Conservation (phyloP, 2,113 vertebrate species). For the Vidua chalybeata region DNA sequence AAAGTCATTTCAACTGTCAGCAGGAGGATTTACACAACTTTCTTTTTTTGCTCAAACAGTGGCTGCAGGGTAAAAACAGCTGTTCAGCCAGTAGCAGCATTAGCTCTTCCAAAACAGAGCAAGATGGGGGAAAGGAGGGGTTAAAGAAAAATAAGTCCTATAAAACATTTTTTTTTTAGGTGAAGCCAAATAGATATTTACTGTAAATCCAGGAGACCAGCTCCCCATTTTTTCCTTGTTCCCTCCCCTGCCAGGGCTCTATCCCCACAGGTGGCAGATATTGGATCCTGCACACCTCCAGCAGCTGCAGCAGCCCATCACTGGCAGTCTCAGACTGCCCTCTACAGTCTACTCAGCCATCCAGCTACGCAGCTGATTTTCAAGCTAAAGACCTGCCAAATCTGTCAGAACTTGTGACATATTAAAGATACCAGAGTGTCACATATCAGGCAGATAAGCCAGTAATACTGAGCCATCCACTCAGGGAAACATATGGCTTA, state of each 20-base stretch:
- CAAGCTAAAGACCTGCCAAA: constrained; percentile 57
- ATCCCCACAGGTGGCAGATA: constrained; percentile 62
- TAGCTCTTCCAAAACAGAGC: constrained; percentile 21
- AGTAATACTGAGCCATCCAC: not conserved
- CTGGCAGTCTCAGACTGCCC: constrained; percentile 85
- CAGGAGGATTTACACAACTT: constrained; percentile 41
- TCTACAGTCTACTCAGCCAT: constrained; percentile 75
- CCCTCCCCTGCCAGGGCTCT: not conserved
- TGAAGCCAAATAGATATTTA: constrained; percentile 50
- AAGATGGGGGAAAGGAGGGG: not conserved
- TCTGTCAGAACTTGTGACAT: constrained; percentile 36
- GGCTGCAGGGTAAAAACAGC: constrained; percentile 27
- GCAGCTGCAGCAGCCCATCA: not conserved
- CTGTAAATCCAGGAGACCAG: constrained; percentile 34
- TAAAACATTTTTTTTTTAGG: constrained; percentile 53
- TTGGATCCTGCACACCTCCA: not conserved
- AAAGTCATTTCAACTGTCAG: constrained; percentile 48
- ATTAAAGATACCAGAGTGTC: constrained; percentile 37
- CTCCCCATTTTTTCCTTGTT: constrained; percentile 16
- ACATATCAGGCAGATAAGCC: constrained; percentile 47
- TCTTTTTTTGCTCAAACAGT: constrained; percentile 17
- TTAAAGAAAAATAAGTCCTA: not conserved
- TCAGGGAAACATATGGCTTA: not conserved
- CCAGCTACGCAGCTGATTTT: not conserved
- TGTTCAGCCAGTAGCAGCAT: not conserved